phyloP scores from a whole-genome alignment of 37 sponge, comb jelly and placozoan genomes.

The Crambe crambe region DNA sequence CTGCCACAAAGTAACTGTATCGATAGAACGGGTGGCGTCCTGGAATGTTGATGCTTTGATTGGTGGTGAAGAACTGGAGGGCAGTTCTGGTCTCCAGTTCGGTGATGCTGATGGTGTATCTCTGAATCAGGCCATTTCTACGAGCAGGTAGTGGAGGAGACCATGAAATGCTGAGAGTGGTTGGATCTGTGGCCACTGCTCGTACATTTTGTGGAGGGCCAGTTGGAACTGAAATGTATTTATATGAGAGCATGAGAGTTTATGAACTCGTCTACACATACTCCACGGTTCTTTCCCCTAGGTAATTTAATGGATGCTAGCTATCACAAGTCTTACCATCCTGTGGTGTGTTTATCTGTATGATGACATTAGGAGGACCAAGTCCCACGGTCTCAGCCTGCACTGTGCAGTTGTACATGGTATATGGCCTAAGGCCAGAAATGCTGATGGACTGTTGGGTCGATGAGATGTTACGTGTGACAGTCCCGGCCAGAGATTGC shows the following conservation, averaged over 20 bases:
- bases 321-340: conserved; percentile 6
- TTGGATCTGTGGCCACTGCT: background rate
- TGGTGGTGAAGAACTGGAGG: background rate
- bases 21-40: conserved; percentile 40
- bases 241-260: no score
- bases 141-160: background rate
- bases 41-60: background rate
- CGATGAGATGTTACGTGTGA: background rate
- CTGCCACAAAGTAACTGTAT: conserved; percentile 37
- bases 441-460: background rate
- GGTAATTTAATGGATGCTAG: conserved; percentile 10
- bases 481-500: background rate
- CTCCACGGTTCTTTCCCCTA: no score
- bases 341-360: background rate
- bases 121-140: conserved; percentile 32
- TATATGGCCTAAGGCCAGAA: conserved; percentile 16
- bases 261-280: no score
- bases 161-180: conserved; percentile 5
- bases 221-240: conserved; percentile 36
- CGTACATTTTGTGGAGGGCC: conserved; percentile 18
- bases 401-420: conserved; percentile 22
- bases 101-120: conserved; percentile 36
- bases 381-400: conserved; percentile 1
- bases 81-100: conserved; percentile 33
- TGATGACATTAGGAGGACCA: background rate